phyloP scores from a whole-genome alignment of 2,888 invertebrate genomes.

The Watsonalla cultraria region DNA sequence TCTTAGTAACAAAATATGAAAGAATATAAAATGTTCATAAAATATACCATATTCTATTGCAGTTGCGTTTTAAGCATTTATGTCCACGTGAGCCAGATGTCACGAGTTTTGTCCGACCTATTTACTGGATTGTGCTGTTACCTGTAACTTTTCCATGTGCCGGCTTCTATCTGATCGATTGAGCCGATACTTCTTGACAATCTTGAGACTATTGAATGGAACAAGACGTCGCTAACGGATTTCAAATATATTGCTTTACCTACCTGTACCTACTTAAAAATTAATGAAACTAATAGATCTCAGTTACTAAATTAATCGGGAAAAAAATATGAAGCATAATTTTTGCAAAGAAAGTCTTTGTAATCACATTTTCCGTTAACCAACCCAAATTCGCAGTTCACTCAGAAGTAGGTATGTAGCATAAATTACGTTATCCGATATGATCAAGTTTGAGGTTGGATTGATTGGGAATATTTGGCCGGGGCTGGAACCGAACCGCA shows the following conservation, averaged over 20 bases:
- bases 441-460: conserved; percentile 42
- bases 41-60: no score
- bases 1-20: no score
- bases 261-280: no score
- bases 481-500: conserved; percentile 29
- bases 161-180: conserved; percentile 31
- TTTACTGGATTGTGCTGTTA: conserved; percentile 33
- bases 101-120: conserved; percentile 44
- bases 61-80: conserved; percentile 22
- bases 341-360: no score
- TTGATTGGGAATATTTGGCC: conserved; percentile 41
- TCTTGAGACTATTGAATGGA: conserved; percentile 7
- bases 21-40: no score
- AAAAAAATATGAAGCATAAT: no score
- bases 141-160: conserved; percentile 29
- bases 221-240: background rate
- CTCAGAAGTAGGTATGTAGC: conserved; percentile 8
- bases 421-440: conserved; percentile 37
- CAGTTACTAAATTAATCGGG: no score
- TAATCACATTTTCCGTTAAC: background rate
- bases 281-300: no score
- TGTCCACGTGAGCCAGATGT: conserved; percentile 29
- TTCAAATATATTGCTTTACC: no score
- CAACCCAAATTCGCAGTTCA: background rate
- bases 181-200: conserved; percentile 23